Evolutionary conservation across 64 coral and sea anemone species (phyloP).

Genomic region (Acropora yongei): DNA sequence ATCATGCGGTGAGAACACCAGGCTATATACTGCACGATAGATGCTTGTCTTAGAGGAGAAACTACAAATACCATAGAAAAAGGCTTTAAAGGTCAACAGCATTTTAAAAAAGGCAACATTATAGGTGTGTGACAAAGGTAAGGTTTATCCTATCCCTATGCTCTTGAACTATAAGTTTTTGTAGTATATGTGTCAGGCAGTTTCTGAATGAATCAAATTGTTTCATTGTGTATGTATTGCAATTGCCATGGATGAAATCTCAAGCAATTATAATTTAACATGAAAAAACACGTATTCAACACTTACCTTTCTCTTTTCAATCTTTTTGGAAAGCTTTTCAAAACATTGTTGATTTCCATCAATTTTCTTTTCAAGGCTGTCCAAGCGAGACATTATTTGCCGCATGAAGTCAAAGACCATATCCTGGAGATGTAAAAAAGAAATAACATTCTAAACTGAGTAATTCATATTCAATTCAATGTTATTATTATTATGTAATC

Average conservation of each 20-base stretch:
- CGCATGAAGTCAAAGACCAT: conserved; percentile 18
- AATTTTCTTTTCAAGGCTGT: not conserved
- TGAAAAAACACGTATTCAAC: not conserved
- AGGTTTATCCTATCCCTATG: not conserved
- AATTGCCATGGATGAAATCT: not conserved
- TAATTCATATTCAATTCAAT: not conserved
- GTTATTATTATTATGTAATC: no score
- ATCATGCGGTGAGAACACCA: not conserved
- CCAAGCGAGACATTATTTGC: conserved; percentile 13
- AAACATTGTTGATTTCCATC: not conserved
- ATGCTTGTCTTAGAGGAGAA: not conserved
- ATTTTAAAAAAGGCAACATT: not conserved
- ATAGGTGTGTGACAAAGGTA: not conserved
- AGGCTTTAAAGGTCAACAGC: not conserved
- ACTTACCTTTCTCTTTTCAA: conserved; percentile 1
- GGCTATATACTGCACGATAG: not conserved
- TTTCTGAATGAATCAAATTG: not conserved
- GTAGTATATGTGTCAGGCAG: not conserved
- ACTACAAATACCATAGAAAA: not conserved
- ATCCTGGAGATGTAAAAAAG: conserved; percentile 2
- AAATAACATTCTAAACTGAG: not conserved
- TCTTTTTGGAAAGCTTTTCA: conserved; percentile 15
- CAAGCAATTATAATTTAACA: not conserved
- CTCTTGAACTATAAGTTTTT: not conserved
- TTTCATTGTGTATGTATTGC: not conserved